A percentile compares a stretch with the other conserved stretches of the same genome.
These are phyloP conservation scores for Chymomyza caudatula DNA, from an alignment of 2,888 invertebrate species.

Conservation along the genomic window DNA sequence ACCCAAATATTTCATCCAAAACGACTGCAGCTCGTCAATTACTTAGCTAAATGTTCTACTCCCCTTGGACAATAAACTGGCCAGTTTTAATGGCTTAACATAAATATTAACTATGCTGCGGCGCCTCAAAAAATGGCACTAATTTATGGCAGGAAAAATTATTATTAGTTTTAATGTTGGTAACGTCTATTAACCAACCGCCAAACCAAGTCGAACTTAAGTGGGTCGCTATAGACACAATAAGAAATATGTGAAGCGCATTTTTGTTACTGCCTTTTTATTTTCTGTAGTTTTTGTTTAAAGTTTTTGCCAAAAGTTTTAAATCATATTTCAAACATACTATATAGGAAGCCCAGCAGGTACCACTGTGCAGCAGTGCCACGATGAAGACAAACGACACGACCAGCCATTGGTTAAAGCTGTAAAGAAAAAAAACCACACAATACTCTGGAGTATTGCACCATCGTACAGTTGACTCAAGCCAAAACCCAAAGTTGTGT, in stretches of 20 bases:
- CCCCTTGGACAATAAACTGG: too few species aligned
- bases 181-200: neutral
- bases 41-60: too few species aligned
- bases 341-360: neutral
- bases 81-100: neutral
- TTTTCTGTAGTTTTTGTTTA: neutral
- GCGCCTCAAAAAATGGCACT: neutral
- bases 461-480: constrained; percentile 21
- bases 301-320: constrained; percentile 46
- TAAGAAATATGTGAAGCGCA: neutral
- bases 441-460: constrained; percentile 54
- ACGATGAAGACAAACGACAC: constrained; percentile 11
- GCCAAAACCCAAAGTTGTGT: constrained; percentile 25
- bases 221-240: neutral
- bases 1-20: too few species aligned
- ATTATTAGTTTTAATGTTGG: neutral
- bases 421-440: constrained; percentile 39
- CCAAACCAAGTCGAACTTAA: neutral
- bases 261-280: neutral
- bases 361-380: constrained; percentile 10
- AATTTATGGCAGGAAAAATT: neutral
- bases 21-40: too few species aligned
- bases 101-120: neutral
- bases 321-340: constrained; percentile 61
- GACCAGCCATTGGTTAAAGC: neutral